Percentiles rank a stretch among this genome's conserved stretches.
phyloP scores from a whole-genome alignment of 2,888 invertebrate species.

The Teleogryllus oceanicus region DNA sequence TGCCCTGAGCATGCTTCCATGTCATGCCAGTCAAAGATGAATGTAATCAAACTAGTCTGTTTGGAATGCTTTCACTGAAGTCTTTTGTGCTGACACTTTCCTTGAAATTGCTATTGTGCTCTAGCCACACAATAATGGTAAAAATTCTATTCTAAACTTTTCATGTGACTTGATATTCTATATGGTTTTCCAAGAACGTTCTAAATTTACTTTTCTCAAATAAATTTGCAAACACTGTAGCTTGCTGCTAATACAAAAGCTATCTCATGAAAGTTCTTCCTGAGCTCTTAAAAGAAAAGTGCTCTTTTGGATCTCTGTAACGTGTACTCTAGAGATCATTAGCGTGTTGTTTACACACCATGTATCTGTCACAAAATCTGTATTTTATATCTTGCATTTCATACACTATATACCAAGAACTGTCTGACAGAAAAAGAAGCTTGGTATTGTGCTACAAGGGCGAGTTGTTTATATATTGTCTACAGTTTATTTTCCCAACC shows the following conservation, averaged over 20 bases:
- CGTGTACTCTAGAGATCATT: not conserved
- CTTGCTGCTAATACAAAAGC: too few relatives aligned
- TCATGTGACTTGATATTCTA: not conserved
- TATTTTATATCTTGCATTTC: constrained; percentile 18
- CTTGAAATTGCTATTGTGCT: constrained; percentile 5
- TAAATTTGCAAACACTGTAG: not conserved
- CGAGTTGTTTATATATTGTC: constrained; percentile 18
- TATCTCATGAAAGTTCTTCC: too few relatives aligned
- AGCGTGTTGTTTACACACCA: not conserved
- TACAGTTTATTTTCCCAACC: not conserved
- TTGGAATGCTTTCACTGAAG: not conserved
- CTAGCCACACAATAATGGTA: not conserved
- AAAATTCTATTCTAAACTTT: not conserved
- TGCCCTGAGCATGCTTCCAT: not conserved
- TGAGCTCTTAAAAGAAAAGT: too few relatives aligned
- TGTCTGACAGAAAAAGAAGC: not conserved
- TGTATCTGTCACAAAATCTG: constrained; percentile 18
- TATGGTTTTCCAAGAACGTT: not conserved
- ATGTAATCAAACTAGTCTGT: not conserved
- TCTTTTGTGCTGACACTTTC: constrained; percentile 1
- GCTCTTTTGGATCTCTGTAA: too few relatives aligned
- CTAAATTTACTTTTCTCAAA: not conserved
- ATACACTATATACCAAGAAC: constrained; percentile 8
- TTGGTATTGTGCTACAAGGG: not conserved
- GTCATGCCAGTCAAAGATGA: not conserved